A percentile compares a stretch with the other conserved stretches of the same genome.
Evolutionary conservation across 2,113 vertebrate genomes (phyloP).

Genomic region (Xiphophorus hellerii): DNA sequence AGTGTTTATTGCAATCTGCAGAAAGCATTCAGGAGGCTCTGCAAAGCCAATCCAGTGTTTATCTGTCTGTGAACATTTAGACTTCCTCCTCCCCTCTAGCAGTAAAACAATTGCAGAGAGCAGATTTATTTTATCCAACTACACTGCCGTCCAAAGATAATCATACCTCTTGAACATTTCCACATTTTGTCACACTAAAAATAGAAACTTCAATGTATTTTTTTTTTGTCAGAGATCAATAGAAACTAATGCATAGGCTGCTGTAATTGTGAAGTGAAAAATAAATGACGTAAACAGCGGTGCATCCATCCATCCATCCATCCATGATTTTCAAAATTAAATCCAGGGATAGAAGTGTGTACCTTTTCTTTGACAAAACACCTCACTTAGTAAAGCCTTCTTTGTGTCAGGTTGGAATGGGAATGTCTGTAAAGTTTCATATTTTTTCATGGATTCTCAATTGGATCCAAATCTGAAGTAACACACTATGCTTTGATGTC

Average conservation of each 20-base stretch:
- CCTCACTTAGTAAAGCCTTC: background rate
- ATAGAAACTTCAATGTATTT: background rate
- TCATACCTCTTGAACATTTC: background rate
- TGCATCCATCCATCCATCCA: too few species aligned
- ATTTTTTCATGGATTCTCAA: background rate
- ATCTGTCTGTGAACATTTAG: slow-evolving; percentile 48
- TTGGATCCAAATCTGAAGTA: too few species aligned
- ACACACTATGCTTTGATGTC: too few species aligned
- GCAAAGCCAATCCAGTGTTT: slow-evolving; percentile 32
- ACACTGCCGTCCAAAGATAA: background rate
- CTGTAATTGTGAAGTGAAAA: too few species aligned
- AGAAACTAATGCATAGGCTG: too few species aligned
- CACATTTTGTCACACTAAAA: background rate
- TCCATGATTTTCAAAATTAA: too few species aligned
- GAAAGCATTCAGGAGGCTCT: slow-evolving; percentile 28
- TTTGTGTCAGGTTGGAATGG: background rate
- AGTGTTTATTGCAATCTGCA: slow-evolving; percentile 43
- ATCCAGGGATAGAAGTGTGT: too few species aligned
- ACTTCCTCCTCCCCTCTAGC: slow-evolving; percentile 11
- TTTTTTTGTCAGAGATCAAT: too few species aligned
- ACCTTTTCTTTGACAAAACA: background rate
- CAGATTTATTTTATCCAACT: background rate
- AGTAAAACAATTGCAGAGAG: background rate
- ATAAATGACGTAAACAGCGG: too few species aligned
- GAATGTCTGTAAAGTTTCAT: background rate